A percentile compares a stretch with the other conserved stretches of the same genome.
Conservation (phyloP, 2,888 invertebrate genomes). For the Frankliniella fusca region DNA sequence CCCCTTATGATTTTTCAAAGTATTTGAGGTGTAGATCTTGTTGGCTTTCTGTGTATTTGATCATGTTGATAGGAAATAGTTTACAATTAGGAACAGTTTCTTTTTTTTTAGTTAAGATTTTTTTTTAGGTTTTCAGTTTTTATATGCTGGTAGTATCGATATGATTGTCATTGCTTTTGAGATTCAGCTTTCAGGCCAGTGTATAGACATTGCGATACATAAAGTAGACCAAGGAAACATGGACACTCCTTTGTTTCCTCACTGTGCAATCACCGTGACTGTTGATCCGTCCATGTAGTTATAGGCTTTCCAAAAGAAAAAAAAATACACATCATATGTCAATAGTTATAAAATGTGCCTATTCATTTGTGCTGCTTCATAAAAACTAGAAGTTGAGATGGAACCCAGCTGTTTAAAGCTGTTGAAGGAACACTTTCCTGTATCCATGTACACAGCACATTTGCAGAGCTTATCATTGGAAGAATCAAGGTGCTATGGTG, state of each 20-base stretch:
- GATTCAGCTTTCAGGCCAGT: slow-evolving; percentile 12
- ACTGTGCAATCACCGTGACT: slow-evolving; percentile 3
- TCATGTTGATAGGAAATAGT: slow-evolving; percentile 2
- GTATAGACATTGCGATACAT: slow-evolving; percentile 2
- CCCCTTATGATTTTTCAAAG: slow-evolving; percentile 2
- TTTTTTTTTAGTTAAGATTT: neutral
- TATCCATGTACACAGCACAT: neutral
- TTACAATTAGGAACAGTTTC: neutral
- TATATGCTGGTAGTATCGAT: neutral
- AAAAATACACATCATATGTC: neutral
- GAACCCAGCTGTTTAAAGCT: neutral
- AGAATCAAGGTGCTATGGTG: slow-evolving; percentile 7
- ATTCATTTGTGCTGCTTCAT: slow-evolving; percentile 13
- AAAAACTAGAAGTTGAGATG: neutral
- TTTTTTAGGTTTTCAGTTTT: neutral
- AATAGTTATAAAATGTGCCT: neutral
- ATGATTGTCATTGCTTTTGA: slow-evolving; percentile 2
- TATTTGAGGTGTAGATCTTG: slow-evolving; percentile 1
- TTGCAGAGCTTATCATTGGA: neutral
- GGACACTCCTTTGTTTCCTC: neutral
- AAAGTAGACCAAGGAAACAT: neutral
- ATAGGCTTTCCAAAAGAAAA: neutral
- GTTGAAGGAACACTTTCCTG: neutral
- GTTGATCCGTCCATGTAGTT: slow-evolving; percentile 24
- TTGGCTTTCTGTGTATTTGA: slow-evolving; percentile 13